Evolutionary conservation across 2,888 invertebrate genomes (phyloP), one percentile per base, ranked within the genome.

Genomic region (Hoplodrina blanda): DNA sequence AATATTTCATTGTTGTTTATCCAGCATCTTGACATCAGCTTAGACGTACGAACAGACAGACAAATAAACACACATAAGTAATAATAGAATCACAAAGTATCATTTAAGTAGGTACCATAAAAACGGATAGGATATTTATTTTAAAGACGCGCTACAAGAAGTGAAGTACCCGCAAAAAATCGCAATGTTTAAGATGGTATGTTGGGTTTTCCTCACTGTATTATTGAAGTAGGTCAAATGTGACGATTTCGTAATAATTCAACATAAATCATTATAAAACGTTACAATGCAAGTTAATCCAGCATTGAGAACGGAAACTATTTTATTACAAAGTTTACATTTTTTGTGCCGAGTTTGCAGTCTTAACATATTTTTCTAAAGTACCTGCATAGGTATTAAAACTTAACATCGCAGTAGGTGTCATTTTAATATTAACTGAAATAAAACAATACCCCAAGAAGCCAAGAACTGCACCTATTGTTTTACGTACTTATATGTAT

Each of bases 261-360:
- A 5, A 44, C 17, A 54, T 65, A 50, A 52, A 54, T 62, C 41
- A 53, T 67, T 19, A 60, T 52, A 7, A n/a, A n/a, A 37, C 19
- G 5, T 73, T 53, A 69, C 44, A 60, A 61, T 62, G n/a, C 54
- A 57, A 62, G 33, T 13, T 54, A 44, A 55, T 56, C 46, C 64
- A 30, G 30, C 59, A 66, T 73, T 64, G 19, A 56, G 62, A 75
- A 64, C 70, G 70, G 69, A 82, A 78, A 67, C 30, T 17, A 25
- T 15, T 7, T 49, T 55, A 41, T 25, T 10, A 30, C 49, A 37
- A 20, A 33, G 25, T 25, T 25, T 25, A 25, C 15, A 37, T 54
- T 56, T 70, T 73, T 46, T 8, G 17, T 60, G 59, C 30, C 62
- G 11, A 70, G 37, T 60, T 60, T 25, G 61, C 41, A 49, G 10